Conservation (phyloP, 2,797 vertebrate genomes). For the Lepus oiostolus region DNA sequence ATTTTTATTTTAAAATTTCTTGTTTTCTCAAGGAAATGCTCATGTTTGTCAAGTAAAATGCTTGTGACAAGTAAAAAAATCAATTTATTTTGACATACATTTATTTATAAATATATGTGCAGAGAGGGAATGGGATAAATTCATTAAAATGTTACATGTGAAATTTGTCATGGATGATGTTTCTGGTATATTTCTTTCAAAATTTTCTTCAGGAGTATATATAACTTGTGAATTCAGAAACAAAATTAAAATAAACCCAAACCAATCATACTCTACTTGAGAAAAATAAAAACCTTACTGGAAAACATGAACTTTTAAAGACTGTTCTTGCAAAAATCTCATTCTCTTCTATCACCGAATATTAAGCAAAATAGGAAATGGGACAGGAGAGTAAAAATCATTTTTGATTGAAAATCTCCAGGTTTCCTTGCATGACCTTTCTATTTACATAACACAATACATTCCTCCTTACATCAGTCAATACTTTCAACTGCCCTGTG, state of each 20-base stretch:
- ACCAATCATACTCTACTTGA: not conserved
- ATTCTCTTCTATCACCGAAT: not conserved
- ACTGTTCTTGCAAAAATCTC: not conserved
- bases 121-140: not conserved
- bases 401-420: conserved; percentile 35
- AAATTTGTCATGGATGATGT: not conserved
- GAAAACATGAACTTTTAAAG: conserved; percentile 21
- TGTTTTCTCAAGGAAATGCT: not conserved
- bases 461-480: not conserved
- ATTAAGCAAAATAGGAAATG: not conserved
- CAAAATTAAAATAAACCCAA: not conserved
- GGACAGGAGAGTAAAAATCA: not conserved
- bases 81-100: not conserved
- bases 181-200: not conserved
- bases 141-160: conserved; percentile 21
- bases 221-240: not conserved
- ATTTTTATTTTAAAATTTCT: not conserved
- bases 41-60: not conserved
- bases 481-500: not conserved
- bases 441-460: not conserved
- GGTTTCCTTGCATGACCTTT: conserved; percentile 4
- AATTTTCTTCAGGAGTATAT: not conserved
- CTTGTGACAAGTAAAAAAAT: conserved; percentile 36
- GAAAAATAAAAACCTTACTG: not conserved
- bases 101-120: not conserved